Conservation (phyloP, 2,797 vertebrate genomes). For the Myotis daubentonii region DNA sequence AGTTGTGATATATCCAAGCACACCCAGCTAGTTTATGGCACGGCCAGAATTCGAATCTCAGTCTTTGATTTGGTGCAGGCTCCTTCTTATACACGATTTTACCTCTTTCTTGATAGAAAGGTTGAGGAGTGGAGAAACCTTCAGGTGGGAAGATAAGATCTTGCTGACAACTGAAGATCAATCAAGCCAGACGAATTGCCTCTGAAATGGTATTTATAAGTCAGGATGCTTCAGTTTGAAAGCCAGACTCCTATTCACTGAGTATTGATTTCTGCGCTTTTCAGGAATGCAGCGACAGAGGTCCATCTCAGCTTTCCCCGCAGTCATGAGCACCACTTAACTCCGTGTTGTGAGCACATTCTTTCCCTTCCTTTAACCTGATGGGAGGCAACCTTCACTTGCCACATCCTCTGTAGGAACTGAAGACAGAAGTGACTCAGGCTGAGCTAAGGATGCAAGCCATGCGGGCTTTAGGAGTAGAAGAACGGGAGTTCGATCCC, state of each 20-base stretch:
- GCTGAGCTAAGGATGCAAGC: not conserved
- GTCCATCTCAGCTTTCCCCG: not conserved
- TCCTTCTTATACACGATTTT: not conserved
- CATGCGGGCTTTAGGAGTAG: not conserved
- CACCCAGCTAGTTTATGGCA: not conserved
- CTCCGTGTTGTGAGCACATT: not conserved
- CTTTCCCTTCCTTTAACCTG: not conserved
- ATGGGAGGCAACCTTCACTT: not conserved
- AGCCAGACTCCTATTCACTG: conserved; percentile 2
- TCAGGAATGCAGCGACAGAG: conserved; percentile 2
- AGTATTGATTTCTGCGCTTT: conserved; percentile 59
- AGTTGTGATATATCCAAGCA: not conserved
- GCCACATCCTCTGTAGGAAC: not conserved
- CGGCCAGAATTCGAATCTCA: not conserved
- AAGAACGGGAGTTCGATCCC: not conserved
- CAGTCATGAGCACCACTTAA: not conserved
- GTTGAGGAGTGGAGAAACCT: not conserved
- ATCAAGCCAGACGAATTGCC: conserved; percentile 2
- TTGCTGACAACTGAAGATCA: conserved; percentile 1
- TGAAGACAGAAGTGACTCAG: not conserved
- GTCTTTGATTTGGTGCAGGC: not conserved
- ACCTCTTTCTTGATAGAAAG: conserved; percentile 17
- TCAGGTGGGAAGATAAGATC: not conserved
- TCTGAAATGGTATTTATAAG: conserved; percentile 23
- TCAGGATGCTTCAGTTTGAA: conserved; percentile 22